Conservation (phyloP, 2,113 vertebrate genomes). For the Balaeniceps rex region DNA sequence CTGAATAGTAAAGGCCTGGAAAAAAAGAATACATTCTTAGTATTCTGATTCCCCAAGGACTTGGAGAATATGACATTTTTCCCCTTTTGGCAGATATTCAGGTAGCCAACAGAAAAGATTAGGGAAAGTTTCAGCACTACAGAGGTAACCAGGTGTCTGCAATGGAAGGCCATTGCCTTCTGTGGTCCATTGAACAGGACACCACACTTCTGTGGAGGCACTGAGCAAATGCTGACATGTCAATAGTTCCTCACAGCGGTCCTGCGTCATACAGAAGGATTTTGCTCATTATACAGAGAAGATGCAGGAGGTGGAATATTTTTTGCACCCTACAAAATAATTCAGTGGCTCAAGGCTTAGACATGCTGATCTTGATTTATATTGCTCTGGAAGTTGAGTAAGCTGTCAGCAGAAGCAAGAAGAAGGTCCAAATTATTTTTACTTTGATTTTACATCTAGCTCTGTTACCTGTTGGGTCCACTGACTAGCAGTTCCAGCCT, state of each 20-base stretch:
- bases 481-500: neutral
- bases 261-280: neutral
- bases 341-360: neutral
- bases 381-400: neutral
- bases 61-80: neutral
- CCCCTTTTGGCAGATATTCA: neutral
- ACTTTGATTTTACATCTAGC: neutral
- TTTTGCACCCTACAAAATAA: neutral
- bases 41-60: neutral
- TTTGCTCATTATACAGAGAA: neutral
- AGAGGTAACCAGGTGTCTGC: neutral
- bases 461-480: no score
- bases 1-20: neutral
- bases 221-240: neutral
- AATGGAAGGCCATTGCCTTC: neutral
- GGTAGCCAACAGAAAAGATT: neutral
- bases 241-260: no score
- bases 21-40: neutral
- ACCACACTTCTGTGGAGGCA: accelerated
- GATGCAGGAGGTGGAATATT: neutral
- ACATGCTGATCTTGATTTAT: no score
- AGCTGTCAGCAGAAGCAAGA: neutral
- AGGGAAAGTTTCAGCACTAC: neutral
- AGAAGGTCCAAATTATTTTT: neutral
- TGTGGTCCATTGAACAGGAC: no score